These are phyloP conservation scores for Heliconius cydno DNA, from an alignment of 2,888 invertebrate species.

Conservation along the genomic window DNA sequence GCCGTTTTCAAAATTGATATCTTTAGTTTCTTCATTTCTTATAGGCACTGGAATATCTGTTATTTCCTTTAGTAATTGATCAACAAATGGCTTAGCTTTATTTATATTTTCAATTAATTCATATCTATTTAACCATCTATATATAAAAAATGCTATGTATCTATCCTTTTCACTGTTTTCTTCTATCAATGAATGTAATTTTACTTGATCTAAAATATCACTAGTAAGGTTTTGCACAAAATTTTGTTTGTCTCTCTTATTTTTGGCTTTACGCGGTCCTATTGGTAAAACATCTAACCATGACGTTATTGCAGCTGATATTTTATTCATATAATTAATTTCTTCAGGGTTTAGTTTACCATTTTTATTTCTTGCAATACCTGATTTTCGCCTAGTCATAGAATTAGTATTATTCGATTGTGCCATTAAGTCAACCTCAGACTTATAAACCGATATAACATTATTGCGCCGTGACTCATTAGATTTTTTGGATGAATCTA, in stretches of 20 bases:
- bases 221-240: conserved; percentile 41
- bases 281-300: conserved; percentile 45
- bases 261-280: conserved; percentile 25
- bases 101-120: conserved; percentile 54
- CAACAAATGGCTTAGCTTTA: conserved; percentile 53
- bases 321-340: conserved; percentile 32
- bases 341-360: conserved; percentile 33
- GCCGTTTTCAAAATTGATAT: not conserved
- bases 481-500: not conserved
- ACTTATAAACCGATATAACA: conserved; percentile 39
- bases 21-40: conserved; percentile 18
- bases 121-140: conserved; percentile 59
- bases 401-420: conserved; percentile 11
- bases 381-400: conserved; percentile 17
- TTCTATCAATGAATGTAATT: conserved; percentile 35
- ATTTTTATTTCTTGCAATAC: conserved; percentile 25
- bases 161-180: conserved; percentile 51
- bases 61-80: conserved; percentile 37
- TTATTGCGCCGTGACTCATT: conserved; percentile 6
- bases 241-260: conserved; percentile 32
- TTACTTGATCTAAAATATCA: conserved; percentile 47
- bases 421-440: conserved; percentile 39
- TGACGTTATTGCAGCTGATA: conserved; percentile 40
- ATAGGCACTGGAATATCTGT: conserved; percentile 21
- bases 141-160: conserved; percentile 53